Conservation (phyloP, 2,113 vertebrate genomes). For the Syngnathus typhle region DNA sequence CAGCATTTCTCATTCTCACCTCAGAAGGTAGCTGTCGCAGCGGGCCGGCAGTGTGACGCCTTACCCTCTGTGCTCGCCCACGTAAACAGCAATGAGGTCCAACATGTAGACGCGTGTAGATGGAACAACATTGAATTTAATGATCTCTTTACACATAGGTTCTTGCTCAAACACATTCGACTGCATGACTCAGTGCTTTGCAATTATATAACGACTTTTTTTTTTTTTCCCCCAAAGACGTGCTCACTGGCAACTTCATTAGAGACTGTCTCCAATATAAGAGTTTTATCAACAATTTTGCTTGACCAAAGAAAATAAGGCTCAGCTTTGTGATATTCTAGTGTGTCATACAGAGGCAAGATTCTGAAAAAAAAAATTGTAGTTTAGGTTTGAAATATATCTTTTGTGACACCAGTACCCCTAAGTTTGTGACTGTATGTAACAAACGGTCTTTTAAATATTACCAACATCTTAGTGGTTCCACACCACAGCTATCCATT, state of each 20-base stretch:
- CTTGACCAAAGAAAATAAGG: background rate
- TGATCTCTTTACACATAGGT: background rate
- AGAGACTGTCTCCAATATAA: background rate
- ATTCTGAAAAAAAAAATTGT: background rate
- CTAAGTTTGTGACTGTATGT: background rate
- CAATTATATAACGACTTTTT: conserved; percentile 1
- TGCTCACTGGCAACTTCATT: background rate
- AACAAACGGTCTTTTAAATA: background rate
- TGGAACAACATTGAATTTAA: conserved; percentile 5
- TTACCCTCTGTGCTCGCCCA: conserved; percentile 48
- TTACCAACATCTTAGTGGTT: background rate
- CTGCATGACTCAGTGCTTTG: conserved; percentile 2
- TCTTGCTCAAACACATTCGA: background rate
- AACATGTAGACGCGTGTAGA: background rate
- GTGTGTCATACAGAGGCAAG: background rate
- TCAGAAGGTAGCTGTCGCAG: conserved; percentile 52
- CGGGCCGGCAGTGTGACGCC: conserved; percentile 30
- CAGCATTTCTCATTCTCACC: conserved; percentile 59
- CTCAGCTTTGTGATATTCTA: background rate
- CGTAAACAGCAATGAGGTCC: conserved; percentile 15
- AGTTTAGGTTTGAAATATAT: background rate
- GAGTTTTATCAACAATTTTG: background rate
- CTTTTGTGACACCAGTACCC: background rate
- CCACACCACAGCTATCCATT: background rate
- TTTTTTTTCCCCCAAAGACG: conserved; percentile 14